Evolutionary conservation across 2,113 vertebrate genomes (phyloP).

Genomic region (Machaerirhynchus nigripectus): DNA sequence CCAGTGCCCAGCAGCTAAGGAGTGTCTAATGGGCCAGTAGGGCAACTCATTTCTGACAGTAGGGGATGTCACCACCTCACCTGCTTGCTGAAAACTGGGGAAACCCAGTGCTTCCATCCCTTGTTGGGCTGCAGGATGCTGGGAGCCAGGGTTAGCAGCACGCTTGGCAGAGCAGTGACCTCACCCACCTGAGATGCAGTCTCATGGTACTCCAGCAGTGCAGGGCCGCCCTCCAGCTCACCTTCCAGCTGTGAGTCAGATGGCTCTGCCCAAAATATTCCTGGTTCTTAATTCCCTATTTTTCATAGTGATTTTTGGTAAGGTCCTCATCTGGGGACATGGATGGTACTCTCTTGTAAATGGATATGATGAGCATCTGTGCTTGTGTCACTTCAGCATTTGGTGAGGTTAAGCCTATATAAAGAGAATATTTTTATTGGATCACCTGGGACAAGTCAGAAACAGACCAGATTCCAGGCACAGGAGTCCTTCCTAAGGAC

Average conservation of each 20-base stretch:
- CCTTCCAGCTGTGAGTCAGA: not conserved
- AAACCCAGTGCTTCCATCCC: not conserved
- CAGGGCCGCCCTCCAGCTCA: not conserved
- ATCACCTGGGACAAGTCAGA: not conserved
- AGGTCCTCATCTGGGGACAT: not conserved
- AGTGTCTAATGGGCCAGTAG: rapidly evolving
- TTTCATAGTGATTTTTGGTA: not conserved
- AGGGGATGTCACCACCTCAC: not conserved
- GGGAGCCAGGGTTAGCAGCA: rapidly evolving
- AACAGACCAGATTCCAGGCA: not conserved
- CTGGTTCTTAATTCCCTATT: not conserved
- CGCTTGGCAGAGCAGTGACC: not conserved
- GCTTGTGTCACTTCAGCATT: not conserved
- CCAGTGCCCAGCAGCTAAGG: not conserved
- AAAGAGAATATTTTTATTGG: not conserved
- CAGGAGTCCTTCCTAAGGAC: rapidly evolving
- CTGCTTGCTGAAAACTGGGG: too few species aligned
- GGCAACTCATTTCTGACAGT: not conserved
- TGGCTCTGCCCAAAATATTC: not conserved
- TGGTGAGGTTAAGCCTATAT: not conserved
- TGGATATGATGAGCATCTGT: not conserved
- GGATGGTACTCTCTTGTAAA: not conserved
- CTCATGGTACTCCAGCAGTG: not conserved
- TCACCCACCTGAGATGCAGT: not conserved
- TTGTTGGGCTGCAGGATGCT: not conserved